These are phyloP conservation scores for Cheilosia scutellata DNA, from an alignment of 2,888 invertebrate species.

Conservation along the genomic window DNA sequence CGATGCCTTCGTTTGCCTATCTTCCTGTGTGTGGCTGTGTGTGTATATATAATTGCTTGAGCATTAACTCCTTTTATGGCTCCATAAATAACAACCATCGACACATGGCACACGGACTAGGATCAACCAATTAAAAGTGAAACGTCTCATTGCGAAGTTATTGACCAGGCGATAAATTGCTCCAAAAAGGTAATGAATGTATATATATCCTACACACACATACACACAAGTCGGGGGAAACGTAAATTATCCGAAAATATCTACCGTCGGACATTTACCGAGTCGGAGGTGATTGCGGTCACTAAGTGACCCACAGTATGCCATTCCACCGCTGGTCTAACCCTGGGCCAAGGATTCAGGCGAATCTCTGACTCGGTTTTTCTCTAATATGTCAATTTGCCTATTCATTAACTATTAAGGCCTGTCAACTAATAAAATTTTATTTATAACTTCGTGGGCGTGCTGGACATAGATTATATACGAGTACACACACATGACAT, in stretches of 20 bases:
- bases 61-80: slow-evolving; percentile 54
- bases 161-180: slow-evolving; percentile 60
- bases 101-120: slow-evolving; percentile 57
- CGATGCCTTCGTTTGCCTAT: neutral
- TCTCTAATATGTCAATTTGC: slow-evolving; percentile 33
- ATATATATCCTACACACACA: neutral
- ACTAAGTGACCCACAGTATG: slow-evolving; percentile 1
- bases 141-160: slow-evolving; percentile 71
- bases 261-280: slow-evolving; percentile 2
- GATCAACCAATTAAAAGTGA: slow-evolving; percentile 67
- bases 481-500: slow-evolving; percentile 8
- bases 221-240: neutral
- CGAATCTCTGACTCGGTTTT: neutral
- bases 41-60: slow-evolving; percentile 41
- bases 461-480: neutral
- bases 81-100: slow-evolving; percentile 62
- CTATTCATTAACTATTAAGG: slow-evolving; percentile 44
- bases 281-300: slow-evolving; percentile 39
- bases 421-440: slow-evolving; percentile 65
- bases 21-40: neutral
- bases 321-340: neutral
- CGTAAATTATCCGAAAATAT: slow-evolving; percentile 26
- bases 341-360: neutral
- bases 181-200: slow-evolving; percentile 2
- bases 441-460: slow-evolving; percentile 45